phyloP scores from a whole-genome alignment of 2,888 invertebrate species.

The Cabera pusaria region DNA sequence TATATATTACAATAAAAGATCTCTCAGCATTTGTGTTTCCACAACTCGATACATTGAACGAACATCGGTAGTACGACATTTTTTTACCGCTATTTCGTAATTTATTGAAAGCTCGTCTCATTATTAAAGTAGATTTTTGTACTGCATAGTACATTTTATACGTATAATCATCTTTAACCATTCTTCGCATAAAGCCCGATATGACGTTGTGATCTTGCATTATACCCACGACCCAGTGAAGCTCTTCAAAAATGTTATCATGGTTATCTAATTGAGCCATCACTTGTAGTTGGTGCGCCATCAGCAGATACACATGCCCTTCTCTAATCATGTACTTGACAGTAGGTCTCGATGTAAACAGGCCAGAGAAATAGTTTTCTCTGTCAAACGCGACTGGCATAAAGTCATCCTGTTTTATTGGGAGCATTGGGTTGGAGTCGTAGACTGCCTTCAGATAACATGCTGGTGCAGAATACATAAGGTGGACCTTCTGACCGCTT shows the following conservation, averaged over 20 bases:
- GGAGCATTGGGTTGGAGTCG: slow-evolving; percentile 77
- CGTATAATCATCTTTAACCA: slow-evolving; percentile 44
- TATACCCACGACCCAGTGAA: slow-evolving; percentile 57
- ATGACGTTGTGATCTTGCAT: slow-evolving; percentile 60
- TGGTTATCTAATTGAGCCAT: slow-evolving; percentile 41
- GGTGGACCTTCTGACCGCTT: slow-evolving; percentile 84
- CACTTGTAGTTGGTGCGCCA: slow-evolving; percentile 61
- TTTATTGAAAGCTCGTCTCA: slow-evolving; percentile 46
- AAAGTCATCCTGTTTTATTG: slow-evolving; percentile 92
- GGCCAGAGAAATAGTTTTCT: slow-evolving; percentile 41
- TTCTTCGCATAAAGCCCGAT: slow-evolving; percentile 37
- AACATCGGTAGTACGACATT: slow-evolving; percentile 47
- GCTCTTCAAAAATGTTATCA: slow-evolving; percentile 48
- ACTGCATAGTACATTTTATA: slow-evolving; percentile 38
- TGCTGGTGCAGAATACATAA: slow-evolving; percentile 91
- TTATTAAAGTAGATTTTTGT: slow-evolving; percentile 35
- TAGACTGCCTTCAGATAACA: slow-evolving; percentile 91
- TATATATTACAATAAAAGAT: slow-evolving; percentile 86
- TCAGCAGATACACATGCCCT: slow-evolving; percentile 53
- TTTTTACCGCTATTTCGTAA: slow-evolving; percentile 33
- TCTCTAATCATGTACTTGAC: slow-evolving; percentile 51
- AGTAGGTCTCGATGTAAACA: slow-evolving; percentile 52
- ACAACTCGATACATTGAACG: slow-evolving; percentile 90
- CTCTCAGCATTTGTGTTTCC: slow-evolving; percentile 66
- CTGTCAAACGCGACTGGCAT: slow-evolving; percentile 89